These are phyloP conservation scores for Oryctolagus cuniculus DNA, from an alignment of 2,113 vertebrate genomes.

Conservation along the genomic window mOryCun1.1 NC_091436.1:116732001-116732500, in stretches of 20 bases:
- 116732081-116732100: background rate
- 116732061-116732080: background rate
- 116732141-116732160: background rate
- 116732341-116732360: background rate
- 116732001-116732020: background rate
- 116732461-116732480: background rate
- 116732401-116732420: background rate
- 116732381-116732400: background rate
- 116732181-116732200: background rate
- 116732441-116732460: background rate
- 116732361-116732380: background rate
- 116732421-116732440: background rate
- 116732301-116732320: constrained; percentile 26
- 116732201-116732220: background rate
- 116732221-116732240: background rate
- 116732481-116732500: background rate
- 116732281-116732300: background rate
- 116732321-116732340: background rate
- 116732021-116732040: background rate
- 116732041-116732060: background rate
- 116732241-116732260: background rate
- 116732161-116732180: background rate
- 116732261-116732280: background rate
- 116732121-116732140: background rate
- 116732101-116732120: background rate